These are phyloP conservation scores for Drosophila guanche DNA, from an alignment of 1,140 invertebrate species.

Conservation along the genomic window DNA sequence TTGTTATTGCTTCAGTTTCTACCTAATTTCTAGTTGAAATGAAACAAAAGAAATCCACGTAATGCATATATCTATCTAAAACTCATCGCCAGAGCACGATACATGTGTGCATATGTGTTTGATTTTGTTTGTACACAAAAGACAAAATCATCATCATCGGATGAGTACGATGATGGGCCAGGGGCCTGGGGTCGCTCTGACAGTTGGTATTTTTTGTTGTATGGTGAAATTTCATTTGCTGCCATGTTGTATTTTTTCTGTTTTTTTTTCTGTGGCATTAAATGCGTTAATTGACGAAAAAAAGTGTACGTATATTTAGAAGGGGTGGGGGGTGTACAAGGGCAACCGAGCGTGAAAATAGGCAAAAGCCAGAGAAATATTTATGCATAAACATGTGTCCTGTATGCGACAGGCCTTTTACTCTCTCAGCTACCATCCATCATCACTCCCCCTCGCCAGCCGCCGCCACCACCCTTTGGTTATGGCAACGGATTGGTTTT, in stretches of 20 bases:
- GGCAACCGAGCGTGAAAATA: constrained; percentile 62
- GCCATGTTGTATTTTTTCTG: constrained; percentile 64
- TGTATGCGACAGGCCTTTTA: too few relatives aligned
- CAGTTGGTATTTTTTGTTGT: constrained; percentile 53
- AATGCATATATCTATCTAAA: background rate
- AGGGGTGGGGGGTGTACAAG: constrained; percentile 9
- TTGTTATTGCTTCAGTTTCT: constrained; percentile 44
- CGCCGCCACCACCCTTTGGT: constrained; percentile 21
- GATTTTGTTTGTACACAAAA: constrained; percentile 46
- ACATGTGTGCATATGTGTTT: constrained; percentile 17
- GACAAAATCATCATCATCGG: constrained; percentile 33
- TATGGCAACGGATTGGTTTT: constrained; percentile 8
- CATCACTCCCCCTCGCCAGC: background rate
- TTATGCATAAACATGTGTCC: too few relatives aligned
- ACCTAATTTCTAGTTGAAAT: constrained; percentile 25
- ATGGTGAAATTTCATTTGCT: constrained; percentile 71
- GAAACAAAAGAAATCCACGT: constrained; percentile 6
- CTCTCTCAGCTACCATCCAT: too few relatives aligned
- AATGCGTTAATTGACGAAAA: constrained; percentile 74
- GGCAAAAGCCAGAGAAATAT: constrained; percentile 16
- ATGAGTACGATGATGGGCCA: background rate
- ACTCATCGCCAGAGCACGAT: constrained; percentile 2
- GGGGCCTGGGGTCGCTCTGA: constrained; percentile 21
- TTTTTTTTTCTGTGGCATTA: constrained; percentile 61
- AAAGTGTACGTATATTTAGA: constrained; percentile 27